Evolutionary conservation across 2,888 invertebrate genomes (phyloP), one percentile per base, ranked within the genome.

Genomic region (Hyppa rectilinea): DNA sequence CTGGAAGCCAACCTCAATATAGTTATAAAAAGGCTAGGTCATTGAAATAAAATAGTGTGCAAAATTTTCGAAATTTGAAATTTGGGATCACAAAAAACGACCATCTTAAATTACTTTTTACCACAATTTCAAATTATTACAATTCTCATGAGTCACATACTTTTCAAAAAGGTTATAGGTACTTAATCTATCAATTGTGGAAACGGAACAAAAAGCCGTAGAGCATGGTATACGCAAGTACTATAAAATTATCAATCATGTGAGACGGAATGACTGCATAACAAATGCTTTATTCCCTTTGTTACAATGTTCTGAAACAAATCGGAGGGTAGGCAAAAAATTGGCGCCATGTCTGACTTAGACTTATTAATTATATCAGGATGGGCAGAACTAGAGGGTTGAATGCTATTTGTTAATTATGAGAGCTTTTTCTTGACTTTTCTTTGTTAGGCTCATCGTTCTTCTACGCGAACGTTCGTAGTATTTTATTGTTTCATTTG

Each of bases 341-440:
- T 69, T 75, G 83, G 83, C 83, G 83, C 83, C 83, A 82, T 14
- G 68, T 75, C 83, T 78, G 78, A 82, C 78, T 72, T 78, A 75
- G 66, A 80, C 62, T 60, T 29, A 26, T 55, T 70, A 71, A 67
- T 58, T 82, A 73, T 29, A 61, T 64, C 55, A 63, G 36, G 40
- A 62, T 74, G 60, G 60, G 58, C 40, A 69, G 74, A 69, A 69
- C 36, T 62, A 23, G 31, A 52, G 78, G 78, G 78, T 68, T 50
- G 52, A 61, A 38, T 38, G 66, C 53, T 40, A 52, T 78, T 75
- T 29, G 50, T 40, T 77, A 75, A 80, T 84, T 56, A 53, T 43
- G 6, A 31, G 45, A 31, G 45, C 4, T 84, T 83, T 83, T 82
- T 56, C 65, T 70, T 36, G n/a, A 31, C 2, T 60, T 78, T 78